Evolutionary conservation across 2,797 vertebrate genomes (phyloP), one percentile per base, ranked within the genome.

Genomic region (Mastacembelus armatus): DNA sequence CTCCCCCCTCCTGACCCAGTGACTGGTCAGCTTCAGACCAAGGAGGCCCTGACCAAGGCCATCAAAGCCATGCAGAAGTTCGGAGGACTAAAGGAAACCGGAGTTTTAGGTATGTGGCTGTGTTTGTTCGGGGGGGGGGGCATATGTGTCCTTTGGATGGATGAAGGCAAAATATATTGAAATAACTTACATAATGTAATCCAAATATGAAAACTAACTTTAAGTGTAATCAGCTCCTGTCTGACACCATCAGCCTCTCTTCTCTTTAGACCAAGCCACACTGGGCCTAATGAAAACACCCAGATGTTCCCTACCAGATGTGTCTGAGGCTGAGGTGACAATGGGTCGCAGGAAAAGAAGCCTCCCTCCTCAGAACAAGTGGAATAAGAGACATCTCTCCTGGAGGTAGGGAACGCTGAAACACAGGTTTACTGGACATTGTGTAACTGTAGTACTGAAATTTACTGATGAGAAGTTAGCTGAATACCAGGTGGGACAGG

Each of bases 31-130:
- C 94, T 96, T 33, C 97, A 96, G 92, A 97, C 95, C 0, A 96
- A 95, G 79, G 97, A 98, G 88, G 95, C 96, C 14, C 88, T 99
- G 73, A 93, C 95, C 77, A 95, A 92, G 70, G 98, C 97, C 83
- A 96, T 99, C 74, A 92, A 94, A 56, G 94, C 96, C 90, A 99
- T 99, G 98, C 97, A 99, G 89, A 94, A 81, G 74, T 99, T 97
- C 0, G 97, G 96, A 2, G 97, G 97, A 7, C 94, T 99, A 12
- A 91, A 96, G 82, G 91, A 91, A 72, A 92, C 90, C 2, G 91
- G 91, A 18, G 70, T 91, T 43, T 81, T 92, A 0, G 91, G 90
- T 91, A 84, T 44, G 88, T 74, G 32, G 35, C 21, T 51, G 24
- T 33, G 39, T 66, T 55, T 65, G 7, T 50, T 19, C 64, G 26